These are phyloP conservation scores for Promerops cafer DNA, from an alignment of 2,113 vertebrate species.

Conservation along the genomic window DNA sequence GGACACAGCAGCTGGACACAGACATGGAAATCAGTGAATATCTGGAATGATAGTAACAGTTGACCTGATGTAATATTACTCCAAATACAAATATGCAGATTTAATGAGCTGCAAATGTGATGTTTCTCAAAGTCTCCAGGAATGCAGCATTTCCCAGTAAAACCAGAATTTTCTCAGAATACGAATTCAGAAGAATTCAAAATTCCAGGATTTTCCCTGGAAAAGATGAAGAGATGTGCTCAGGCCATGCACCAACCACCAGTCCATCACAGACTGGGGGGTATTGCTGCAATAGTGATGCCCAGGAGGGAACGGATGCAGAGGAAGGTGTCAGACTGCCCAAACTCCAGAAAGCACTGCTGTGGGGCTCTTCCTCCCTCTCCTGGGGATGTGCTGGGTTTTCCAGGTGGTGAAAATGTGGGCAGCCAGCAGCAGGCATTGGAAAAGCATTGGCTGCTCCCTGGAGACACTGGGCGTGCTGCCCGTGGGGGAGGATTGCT, in stretches of 20 bases:
- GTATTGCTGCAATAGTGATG: accelerated
- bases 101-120: background rate
- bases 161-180: background rate
- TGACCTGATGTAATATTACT: no score
- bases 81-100: background rate
- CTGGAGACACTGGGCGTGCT: background rate
- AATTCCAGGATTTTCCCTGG: background rate
- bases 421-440: background rate
- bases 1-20: background rate
- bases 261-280: background rate
- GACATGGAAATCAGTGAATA: background rate
- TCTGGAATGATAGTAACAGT: background rate
- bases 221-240: background rate
- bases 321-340: background rate
- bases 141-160: background rate
- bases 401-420: background rate
- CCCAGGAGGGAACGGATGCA: no score
- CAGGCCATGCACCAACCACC: background rate
- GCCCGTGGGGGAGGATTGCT: background rate
- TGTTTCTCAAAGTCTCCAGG: background rate
- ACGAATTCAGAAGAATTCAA: background rate
- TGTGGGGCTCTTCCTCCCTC: background rate
- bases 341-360: background rate
- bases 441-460: background rate
- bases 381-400: background rate